Evolutionary conservation across 2,113 vertebrate genomes (phyloP).

Genomic region (Bungarus multicinctus): DNA sequence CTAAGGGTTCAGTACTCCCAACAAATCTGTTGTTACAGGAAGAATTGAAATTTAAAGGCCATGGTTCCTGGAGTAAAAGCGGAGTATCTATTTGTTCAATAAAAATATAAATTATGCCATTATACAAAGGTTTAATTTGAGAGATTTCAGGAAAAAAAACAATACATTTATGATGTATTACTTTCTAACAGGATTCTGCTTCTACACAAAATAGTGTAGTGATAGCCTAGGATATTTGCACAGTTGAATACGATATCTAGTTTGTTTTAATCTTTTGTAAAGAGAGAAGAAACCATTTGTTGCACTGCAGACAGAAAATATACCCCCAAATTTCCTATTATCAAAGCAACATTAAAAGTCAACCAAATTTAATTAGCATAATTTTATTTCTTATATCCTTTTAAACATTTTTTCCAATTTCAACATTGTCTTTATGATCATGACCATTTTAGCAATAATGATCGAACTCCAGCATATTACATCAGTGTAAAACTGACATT

Average conservation of each 20-base stretch:
- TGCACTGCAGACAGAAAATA: neutral
- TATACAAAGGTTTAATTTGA: neutral
- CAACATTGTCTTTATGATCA: conserved; percentile 38
- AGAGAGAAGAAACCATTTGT: neutral
- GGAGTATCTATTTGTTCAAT: neutral
- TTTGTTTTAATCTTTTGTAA: neutral
- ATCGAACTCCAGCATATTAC: conserved; percentile 64
- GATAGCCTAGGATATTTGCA: neutral
- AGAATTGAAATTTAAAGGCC: neutral
- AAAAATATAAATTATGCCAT: neutral
- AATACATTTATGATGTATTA: neutral
- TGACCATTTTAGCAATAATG: conserved; percentile 63
- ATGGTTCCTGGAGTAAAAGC: neutral
- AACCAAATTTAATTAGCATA: conserved; percentile 31
- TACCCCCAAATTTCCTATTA: neutral
- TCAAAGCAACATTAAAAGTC: neutral
- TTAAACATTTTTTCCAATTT: conserved; percentile 65
- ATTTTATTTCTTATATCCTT: conserved; percentile 70
- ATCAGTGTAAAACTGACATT: conserved; percentile 60
- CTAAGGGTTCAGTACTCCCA: neutral
- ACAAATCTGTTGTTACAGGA: neutral
- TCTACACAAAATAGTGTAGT: neutral
- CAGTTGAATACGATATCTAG: neutral
- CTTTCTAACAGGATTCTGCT: neutral
- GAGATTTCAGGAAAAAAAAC: neutral